phyloP scores from a whole-genome alignment of 2,888 invertebrate species.

The Chrysomela aeneicollis region DNA sequence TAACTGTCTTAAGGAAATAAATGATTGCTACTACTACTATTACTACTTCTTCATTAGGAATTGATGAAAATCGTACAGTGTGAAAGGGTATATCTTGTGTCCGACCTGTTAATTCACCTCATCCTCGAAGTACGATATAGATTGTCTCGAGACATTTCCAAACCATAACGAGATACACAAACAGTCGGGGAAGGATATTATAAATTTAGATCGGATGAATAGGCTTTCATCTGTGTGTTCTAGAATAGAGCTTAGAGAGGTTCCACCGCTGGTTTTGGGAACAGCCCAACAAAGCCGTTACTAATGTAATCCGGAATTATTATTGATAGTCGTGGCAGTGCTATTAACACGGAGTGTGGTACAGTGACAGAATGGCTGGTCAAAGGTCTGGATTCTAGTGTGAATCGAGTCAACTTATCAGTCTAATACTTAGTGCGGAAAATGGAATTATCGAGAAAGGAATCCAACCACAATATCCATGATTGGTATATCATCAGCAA shows the following conservation, averaged over 20 bases:
- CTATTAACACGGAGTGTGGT: background rate
- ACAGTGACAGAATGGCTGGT: background rate
- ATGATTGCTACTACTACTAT: no score
- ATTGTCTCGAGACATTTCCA: background rate
- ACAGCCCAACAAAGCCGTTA: slow-evolving; percentile 30
- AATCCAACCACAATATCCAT: no score
- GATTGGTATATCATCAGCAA: no score
- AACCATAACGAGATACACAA: background rate
- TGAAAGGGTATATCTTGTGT: no score
- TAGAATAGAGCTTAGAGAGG: slow-evolving; percentile 29
- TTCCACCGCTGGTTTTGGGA: slow-evolving; percentile 27
- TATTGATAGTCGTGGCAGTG: slow-evolving; percentile 25
- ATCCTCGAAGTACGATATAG: no score
- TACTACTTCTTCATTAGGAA: no score
- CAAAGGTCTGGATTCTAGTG: background rate
- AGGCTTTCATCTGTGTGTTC: slow-evolving; percentile 31
- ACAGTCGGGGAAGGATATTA: slow-evolving; percentile 23
- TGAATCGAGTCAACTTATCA: no score
- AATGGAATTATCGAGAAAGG: no score
- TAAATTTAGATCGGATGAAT: slow-evolving; percentile 37
- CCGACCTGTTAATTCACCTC: no score
- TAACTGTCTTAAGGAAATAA: no score
- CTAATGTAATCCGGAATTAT: slow-evolving; percentile 36
- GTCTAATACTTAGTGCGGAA: no score
- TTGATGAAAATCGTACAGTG: no score